These are phyloP conservation scores for Cydia fagiglandana DNA, from an alignment of 1,140 invertebrate species.

Conservation along the genomic window DNA sequence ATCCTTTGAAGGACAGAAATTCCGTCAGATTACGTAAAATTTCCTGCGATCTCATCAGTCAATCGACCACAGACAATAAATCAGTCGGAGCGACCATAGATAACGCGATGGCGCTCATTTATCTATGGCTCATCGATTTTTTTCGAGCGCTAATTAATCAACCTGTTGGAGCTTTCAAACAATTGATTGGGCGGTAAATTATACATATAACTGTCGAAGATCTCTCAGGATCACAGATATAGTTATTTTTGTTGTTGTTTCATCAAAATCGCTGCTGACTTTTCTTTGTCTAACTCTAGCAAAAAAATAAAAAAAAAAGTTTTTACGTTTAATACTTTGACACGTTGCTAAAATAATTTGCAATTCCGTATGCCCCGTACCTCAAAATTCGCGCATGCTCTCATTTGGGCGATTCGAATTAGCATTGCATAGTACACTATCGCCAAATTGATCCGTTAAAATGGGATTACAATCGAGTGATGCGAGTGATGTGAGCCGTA, in stretches of 20 bases:
- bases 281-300: too few relatives aligned
- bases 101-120: neutral
- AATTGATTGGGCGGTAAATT: neutral
- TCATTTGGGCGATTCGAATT: neutral
- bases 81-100: neutral
- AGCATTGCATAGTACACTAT: neutral
- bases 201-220: neutral
- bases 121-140: constrained; percentile 3
- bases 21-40: neutral
- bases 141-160: neutral
- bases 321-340: too few relatives aligned
- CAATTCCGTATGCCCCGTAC: too few relatives aligned
- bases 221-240: too few relatives aligned
- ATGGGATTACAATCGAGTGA: neutral
- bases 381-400: neutral
- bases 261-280: too few relatives aligned
- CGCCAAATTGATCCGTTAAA: neutral
- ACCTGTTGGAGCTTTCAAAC: neutral
- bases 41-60: neutral
- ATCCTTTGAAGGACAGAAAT: neutral
- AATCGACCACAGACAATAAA: constrained; percentile 6
- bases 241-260: too few relatives aligned
- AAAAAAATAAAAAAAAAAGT: too few relatives aligned
- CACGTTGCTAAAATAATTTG: too few relatives aligned
- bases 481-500: neutral